A percentile compares a stretch with the other conserved stretches of the same genome.
phyloP scores from a whole-genome alignment of 2,113 vertebrate species.

The Verasper variegatus region DNA sequence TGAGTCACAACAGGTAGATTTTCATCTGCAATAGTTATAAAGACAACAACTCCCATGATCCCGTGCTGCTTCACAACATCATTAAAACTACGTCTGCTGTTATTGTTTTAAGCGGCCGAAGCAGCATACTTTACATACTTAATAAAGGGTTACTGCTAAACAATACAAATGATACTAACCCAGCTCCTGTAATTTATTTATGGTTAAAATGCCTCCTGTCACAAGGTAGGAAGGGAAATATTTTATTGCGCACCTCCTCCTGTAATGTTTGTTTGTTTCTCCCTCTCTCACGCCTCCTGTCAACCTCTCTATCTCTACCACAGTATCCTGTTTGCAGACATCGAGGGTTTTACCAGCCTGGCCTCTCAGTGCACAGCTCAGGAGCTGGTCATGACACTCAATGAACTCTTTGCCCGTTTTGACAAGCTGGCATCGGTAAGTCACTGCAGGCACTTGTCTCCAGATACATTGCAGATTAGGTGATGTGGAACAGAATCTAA shows the following conservation, averaged over 20 bases:
- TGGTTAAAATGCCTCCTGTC: too few relatives aligned
- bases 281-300: not conserved
- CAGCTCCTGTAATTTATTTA: too few relatives aligned
- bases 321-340: constrained; percentile 97
- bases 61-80: too few relatives aligned
- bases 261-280: not conserved
- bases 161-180: too few relatives aligned
- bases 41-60: too few relatives aligned
- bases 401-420: constrained; percentile 95
- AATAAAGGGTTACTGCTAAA: not conserved
- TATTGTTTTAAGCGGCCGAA: too few relatives aligned
- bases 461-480: too few relatives aligned
- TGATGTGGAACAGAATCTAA: too few relatives aligned
- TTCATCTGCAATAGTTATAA: too few relatives aligned
- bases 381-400: constrained; percentile 97
- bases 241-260: not conserved
- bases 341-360: constrained; percentile 96
- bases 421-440: constrained; percentile 96
- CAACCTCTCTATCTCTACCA: constrained; percentile 11
- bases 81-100: too few relatives aligned
- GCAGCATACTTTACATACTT: too few relatives aligned
- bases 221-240: not conserved
- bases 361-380: constrained; percentile 96
- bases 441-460: not conserved
- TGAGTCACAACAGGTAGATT: too few relatives aligned